Evolutionary conservation across 1,140 invertebrate genomes (phyloP).

Genomic region (Drosophila kohkoa): DNA sequence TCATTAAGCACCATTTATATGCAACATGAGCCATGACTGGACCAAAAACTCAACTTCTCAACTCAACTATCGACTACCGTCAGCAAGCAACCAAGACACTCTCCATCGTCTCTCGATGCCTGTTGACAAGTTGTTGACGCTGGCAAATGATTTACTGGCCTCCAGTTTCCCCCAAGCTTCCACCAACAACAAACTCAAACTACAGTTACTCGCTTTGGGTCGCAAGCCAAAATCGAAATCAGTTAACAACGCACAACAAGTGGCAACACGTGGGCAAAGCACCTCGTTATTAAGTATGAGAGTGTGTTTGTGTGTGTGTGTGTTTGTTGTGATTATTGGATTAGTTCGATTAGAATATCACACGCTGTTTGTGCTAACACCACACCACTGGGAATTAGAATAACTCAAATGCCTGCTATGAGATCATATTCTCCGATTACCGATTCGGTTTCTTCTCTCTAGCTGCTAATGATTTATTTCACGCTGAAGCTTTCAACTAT

Average conservation of each 20-base stretch:
- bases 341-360: conserved; percentile 8
- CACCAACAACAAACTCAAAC: conserved; percentile 14
- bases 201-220: conserved; percentile 14
- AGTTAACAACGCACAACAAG: conserved; percentile 53
- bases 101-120: conserved; percentile 41
- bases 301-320: conserved; percentile 1
- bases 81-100: conserved; percentile 7
- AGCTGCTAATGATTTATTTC: not conserved
- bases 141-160: conserved; percentile 74
- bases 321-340: conserved; percentile 17
- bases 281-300: conserved; percentile 7
- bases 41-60: conserved; percentile 58
- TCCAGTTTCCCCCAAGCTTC: conserved; percentile 2
- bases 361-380: not conserved
- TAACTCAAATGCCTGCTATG: not conserved
- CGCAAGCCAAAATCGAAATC: conserved; percentile 51
- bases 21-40: conserved; percentile 79
- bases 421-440: not conserved
- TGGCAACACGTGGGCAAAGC: conserved; percentile 44
- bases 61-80: conserved; percentile 37
- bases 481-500: not conserved
- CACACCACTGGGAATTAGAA: not conserved
- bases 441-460: not conserved
- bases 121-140: conserved; percentile 81
- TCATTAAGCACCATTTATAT: conserved; percentile 84